Conservation (phyloP, 2,888 invertebrate genomes). For the Abscondita cerata region DNA sequence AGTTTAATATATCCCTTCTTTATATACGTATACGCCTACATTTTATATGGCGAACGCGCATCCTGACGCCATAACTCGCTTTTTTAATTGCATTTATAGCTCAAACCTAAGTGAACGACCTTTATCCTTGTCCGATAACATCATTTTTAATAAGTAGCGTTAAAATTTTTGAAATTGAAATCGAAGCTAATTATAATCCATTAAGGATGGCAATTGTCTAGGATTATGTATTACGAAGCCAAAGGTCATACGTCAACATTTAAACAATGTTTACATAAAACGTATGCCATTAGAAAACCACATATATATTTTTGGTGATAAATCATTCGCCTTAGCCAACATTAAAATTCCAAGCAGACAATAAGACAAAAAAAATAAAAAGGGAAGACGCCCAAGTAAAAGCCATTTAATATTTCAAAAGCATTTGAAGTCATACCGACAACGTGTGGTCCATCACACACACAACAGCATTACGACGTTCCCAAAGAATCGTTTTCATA, state of each 20-base stretch:
- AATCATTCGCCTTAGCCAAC: slow-evolving; percentile 2
- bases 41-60: slow-evolving; percentile 18
- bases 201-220: no score
- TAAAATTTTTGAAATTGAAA: no score
- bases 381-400: slow-evolving; percentile 8
- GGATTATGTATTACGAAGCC: background rate
- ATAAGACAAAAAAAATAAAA: slow-evolving; percentile 1
- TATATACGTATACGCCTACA: slow-evolving; percentile 12
- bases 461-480: slow-evolving; percentile 23
- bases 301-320: slow-evolving; percentile 6
- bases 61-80: slow-evolving; percentile 18
- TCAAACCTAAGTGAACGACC: background rate
- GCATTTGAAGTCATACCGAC: slow-evolving; percentile 32
- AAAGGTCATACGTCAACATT: background rate
- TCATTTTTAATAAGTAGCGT: no score
- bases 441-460: slow-evolving; percentile 51
- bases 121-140: background rate
- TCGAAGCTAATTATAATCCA: no score
- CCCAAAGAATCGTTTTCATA: slow-evolving; percentile 55
- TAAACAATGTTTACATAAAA: background rate
- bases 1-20: slow-evolving; percentile 13
- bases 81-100: slow-evolving; percentile 10
- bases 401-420: slow-evolving; percentile 7
- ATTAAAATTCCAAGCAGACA: background rate
- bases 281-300: background rate